A percentile compares a stretch with the other conserved stretches of the same genome.
Evolutionary conservation across 2,797 vertebrate genomes (phyloP).

Genomic region (Enteromius mattozi): DNA sequence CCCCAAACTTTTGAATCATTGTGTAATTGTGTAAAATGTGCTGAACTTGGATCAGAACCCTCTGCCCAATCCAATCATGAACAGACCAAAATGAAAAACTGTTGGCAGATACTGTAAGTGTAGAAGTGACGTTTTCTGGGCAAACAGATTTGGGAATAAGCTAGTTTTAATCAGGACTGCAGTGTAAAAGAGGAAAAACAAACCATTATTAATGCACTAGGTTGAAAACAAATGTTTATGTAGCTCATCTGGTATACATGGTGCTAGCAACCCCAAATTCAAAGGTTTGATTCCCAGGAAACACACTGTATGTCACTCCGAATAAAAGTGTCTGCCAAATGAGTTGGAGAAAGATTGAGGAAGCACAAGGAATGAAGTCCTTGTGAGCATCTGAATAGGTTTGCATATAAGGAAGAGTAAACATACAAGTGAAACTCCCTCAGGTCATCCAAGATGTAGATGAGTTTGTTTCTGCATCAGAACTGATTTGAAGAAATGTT

Average conservation of each 20-base stretch:
- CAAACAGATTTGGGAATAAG: background rate
- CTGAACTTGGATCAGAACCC: background rate
- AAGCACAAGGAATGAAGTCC: background rate
- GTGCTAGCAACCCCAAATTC: background rate
- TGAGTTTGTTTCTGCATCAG: background rate
- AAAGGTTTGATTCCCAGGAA: background rate
- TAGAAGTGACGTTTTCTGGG: background rate
- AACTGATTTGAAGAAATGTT: background rate
- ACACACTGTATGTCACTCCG: background rate
- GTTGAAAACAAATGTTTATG: conserved; percentile 2
- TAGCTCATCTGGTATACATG: background rate
- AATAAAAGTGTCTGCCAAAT: conserved; percentile 2
- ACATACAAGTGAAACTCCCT: background rate
- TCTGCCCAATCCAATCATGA: background rate
- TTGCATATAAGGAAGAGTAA: background rate
- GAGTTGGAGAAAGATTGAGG: background rate
- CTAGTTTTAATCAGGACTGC: conserved; percentile 38
- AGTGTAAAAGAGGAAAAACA: conserved; percentile 2
- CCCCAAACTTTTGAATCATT: no score
- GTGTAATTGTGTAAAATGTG: background rate
- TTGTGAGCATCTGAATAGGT: background rate
- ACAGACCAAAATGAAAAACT: background rate
- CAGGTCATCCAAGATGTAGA: background rate
- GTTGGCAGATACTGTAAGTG: background rate
- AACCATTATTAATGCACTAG: conserved; percentile 28